Conservation (phyloP, 2,888 invertebrate genomes). For the Torymus auratus region DNA sequence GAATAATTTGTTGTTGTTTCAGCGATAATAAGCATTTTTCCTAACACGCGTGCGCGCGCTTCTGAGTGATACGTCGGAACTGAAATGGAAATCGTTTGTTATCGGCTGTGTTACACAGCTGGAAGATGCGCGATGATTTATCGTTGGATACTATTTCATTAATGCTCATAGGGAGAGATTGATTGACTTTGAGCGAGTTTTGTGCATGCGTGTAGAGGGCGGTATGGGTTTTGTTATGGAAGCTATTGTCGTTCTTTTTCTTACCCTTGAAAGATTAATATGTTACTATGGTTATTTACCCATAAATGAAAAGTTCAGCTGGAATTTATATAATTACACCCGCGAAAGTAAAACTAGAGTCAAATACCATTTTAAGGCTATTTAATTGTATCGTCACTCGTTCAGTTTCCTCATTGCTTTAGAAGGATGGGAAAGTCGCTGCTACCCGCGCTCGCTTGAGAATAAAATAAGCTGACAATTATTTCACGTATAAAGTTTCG, state of each 20-base stretch:
- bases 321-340: not conserved
- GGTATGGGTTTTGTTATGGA: no score
- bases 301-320: no score
- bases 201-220: no score
- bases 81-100: not conserved
- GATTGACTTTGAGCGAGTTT: not conserved
- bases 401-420: slow-evolving; percentile 1
- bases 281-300: no score
- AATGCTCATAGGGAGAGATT: not conserved
- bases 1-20: slow-evolving; percentile 3
- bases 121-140: slow-evolving; percentile 4
- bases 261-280: no score
- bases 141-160: not conserved
- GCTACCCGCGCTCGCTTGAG: no score
- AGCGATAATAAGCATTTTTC: not conserved
- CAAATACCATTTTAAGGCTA: not conserved
- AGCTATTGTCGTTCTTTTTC: no score
- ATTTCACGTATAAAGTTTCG: no score
- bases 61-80: no score
- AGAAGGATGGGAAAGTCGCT: slow-evolving; percentile 1
- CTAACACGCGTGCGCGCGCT: no score
- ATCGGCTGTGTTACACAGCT: not conserved
- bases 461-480: no score
- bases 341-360: not conserved
- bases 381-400: not conserved